Percentiles rank a stretch among this genome's conserved stretches.
Conservation (phyloP, 2,888 invertebrate genomes). For the Ichneumoninae sp. region DNA sequence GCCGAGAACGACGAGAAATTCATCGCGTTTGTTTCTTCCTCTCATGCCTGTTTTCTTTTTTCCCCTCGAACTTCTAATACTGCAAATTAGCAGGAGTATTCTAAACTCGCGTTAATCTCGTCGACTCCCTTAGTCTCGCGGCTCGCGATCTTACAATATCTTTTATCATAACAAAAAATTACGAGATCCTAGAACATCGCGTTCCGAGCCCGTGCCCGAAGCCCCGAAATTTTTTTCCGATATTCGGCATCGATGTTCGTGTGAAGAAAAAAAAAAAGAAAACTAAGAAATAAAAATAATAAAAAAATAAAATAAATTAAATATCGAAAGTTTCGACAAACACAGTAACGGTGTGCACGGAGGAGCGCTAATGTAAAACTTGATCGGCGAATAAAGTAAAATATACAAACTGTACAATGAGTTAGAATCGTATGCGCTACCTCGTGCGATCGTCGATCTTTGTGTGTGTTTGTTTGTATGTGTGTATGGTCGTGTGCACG, state of each 20-base stretch:
- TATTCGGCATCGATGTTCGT: not conserved
- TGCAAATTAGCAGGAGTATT: not conserved
- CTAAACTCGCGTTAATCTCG: not conserved
- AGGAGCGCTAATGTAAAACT: conserved; percentile 38
- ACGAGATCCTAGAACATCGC: not conserved
- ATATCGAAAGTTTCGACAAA: conserved; percentile 33
- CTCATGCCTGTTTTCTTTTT: not conserved
- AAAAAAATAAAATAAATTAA: conserved; percentile 25
- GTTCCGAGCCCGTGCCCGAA: not conserved
- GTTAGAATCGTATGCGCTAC: conserved; percentile 57
- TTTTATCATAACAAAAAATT: not conserved
- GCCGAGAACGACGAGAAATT: conserved; percentile 15
- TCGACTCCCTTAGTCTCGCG: not conserved
- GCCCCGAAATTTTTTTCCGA: not conserved
- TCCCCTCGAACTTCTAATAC: not conserved
- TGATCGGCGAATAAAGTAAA: conserved; percentile 45
- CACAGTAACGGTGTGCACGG: conserved; percentile 15
- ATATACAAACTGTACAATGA: conserved; percentile 68
- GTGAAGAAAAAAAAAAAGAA: not conserved
- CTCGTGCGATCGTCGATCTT: conserved; percentile 41
- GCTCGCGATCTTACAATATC: not conserved
- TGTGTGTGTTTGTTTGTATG: conserved; percentile 12
- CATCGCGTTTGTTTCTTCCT: not conserved
- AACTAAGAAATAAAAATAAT: conserved; percentile 6
- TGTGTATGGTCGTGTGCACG: not conserved